phyloP scores from a whole-genome alignment of 2,888 invertebrate species.

The Leptopilina syphax region DNA sequence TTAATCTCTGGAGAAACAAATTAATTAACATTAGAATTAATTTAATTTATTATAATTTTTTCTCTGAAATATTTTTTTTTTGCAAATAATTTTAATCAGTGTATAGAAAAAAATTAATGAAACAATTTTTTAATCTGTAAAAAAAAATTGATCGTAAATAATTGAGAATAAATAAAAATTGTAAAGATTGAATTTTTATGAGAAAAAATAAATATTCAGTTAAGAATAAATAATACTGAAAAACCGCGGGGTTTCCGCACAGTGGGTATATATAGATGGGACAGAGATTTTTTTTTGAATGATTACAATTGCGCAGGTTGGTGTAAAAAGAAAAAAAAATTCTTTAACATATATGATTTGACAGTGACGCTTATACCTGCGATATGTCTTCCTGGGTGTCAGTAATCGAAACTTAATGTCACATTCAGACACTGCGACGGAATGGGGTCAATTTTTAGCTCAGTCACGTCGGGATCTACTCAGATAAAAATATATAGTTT shows the following conservation, averaged over 20 bases:
- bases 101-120: too few relatives aligned
- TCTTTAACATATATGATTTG: constrained; percentile 36
- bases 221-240: not conserved
- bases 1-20: too few relatives aligned
- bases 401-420: constrained; percentile 44
- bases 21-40: too few relatives aligned
- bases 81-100: too few relatives aligned
- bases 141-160: too few relatives aligned
- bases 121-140: not conserved
- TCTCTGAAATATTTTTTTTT: too few relatives aligned
- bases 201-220: not conserved
- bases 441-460: constrained; percentile 49
- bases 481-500: constrained; percentile 38
- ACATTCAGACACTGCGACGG: constrained; percentile 46
- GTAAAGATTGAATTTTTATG: not conserved
- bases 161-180: too few relatives aligned
- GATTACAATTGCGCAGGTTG: constrained; percentile 26
- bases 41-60: too few relatives aligned
- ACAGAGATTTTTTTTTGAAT: constrained; percentile 2
- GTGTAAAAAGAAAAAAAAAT: constrained; percentile 3
- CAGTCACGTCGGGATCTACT: constrained; percentile 22
- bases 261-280: not conserved
- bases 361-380: constrained; percentile 43
- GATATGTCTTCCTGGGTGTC: constrained; percentile 44
- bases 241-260: not conserved